Evolutionary conservation across 2,888 invertebrate genomes (phyloP).

Genomic region (Didymodactylos carnosus): DNA sequence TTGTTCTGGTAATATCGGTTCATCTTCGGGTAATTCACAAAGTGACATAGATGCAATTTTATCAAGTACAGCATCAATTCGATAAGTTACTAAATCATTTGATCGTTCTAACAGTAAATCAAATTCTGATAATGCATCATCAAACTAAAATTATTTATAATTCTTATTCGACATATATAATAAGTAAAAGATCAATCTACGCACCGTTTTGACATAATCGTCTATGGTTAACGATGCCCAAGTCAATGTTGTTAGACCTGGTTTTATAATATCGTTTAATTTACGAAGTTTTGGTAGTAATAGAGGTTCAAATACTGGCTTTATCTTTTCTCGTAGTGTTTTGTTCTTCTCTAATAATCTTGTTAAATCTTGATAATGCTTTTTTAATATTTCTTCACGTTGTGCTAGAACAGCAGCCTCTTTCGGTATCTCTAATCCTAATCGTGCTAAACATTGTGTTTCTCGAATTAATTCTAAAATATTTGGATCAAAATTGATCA

Average conservation of each 20-base stretch:
- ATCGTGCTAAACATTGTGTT: constrained; percentile 32
- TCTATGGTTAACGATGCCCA: constrained; percentile 72
- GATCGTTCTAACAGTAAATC: constrained; percentile 45
- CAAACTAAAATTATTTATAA: constrained; percentile 20
- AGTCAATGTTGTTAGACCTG: constrained; percentile 55
- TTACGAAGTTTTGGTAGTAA: constrained; percentile 67
- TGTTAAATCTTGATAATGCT: constrained; percentile 27
- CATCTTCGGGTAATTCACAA: constrained; percentile 57
- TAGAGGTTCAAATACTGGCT: constrained; percentile 67
- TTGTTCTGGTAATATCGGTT: constrained; percentile 65
- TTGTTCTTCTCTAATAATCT: constrained; percentile 33
- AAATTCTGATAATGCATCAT: constrained; percentile 57
- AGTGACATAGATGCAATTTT: constrained; percentile 69
- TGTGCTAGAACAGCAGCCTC: constrained; percentile 28
- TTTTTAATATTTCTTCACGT: constrained; percentile 28
- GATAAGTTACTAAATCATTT: constrained; percentile 34
- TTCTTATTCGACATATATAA: not conserved
- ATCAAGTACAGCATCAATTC: constrained; percentile 63
- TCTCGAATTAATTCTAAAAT: constrained; percentile 33
- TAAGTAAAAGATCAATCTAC: not conserved
- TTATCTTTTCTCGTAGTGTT: constrained; percentile 29
- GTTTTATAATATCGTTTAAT: constrained; percentile 53
- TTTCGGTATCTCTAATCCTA: constrained; percentile 31
- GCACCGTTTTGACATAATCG: constrained; percentile 52
- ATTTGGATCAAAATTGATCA: constrained; percentile 33